phyloP scores from a whole-genome alignment of 1,140 invertebrate species.

The Diploscapter pachys region DNA sequence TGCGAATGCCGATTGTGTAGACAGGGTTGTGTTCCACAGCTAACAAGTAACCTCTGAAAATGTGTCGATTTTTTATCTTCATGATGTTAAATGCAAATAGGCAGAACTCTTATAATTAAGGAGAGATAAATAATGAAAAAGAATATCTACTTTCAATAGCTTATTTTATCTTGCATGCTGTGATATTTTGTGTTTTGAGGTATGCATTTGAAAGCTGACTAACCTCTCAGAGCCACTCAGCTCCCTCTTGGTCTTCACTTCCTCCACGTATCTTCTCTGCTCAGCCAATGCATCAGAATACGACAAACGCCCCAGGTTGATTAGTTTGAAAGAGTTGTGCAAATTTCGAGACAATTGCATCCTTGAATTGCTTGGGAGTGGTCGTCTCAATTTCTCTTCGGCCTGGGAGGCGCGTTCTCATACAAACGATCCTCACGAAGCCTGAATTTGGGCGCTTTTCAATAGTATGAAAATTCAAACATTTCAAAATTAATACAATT shows the following conservation, averaged over 20 bases:
- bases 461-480: background rate
- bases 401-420: slow-evolving; percentile 40
- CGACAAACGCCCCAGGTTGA: slow-evolving; percentile 43
- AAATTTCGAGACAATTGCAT: background rate
- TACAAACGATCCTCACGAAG: slow-evolving; percentile 51
- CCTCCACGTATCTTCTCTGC: slow-evolving; percentile 41
- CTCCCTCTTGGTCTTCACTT: slow-evolving; percentile 12
- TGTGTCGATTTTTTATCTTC: background rate
- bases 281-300: slow-evolving; percentile 44
- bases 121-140: background rate
- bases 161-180: background rate
- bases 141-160: background rate
- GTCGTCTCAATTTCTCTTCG: slow-evolving; percentile 27
- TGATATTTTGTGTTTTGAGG: slow-evolving; percentile 19
- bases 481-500: background rate
- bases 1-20: slow-evolving; percentile 85
- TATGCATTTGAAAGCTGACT: background rate
- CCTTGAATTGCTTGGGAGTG: no score
- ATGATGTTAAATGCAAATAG: no score
- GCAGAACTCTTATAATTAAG: no score
- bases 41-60: slow-evolving; percentile 60
- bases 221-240: no score
- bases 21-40: slow-evolving; percentile 72
- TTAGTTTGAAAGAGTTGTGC: slow-evolving; percentile 21
- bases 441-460: slow-evolving; percentile 11